Conservation (phyloP, 1,140 invertebrate genomes). For the Vollenhovia emeryi region DNA sequence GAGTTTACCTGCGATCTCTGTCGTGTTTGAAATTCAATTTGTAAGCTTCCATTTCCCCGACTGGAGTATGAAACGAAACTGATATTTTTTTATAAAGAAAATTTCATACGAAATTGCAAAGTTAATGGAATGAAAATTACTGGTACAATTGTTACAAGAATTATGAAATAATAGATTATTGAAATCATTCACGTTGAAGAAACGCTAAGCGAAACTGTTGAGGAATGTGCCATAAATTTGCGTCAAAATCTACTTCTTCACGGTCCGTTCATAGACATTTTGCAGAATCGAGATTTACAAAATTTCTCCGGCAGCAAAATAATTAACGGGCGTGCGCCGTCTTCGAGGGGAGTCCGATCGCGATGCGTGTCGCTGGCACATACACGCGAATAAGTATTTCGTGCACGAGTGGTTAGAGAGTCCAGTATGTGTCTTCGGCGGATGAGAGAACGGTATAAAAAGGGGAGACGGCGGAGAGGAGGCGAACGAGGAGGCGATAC, state of each 20-base stretch:
- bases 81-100: background rate
- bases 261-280: background rate
- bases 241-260: background rate
- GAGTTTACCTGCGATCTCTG: background rate
- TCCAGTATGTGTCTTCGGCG: constrained; percentile 59
- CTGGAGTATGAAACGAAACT: background rate
- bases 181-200: background rate
- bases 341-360: background rate
- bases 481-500: constrained; percentile 59
- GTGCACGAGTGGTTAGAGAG: constrained; percentile 32
- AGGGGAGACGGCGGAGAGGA: constrained; percentile 23
- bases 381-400: constrained; percentile 61
- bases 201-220: background rate
- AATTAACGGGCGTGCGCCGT: constrained; percentile 48
- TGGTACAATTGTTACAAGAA: background rate
- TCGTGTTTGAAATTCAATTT: background rate
- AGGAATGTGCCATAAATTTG: background rate
- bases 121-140: background rate
- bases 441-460: constrained; percentile 49
- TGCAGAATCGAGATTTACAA: background rate
- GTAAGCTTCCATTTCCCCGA: background rate
- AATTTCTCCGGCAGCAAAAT: too few species aligned
- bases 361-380: constrained; percentile 44
- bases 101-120: background rate
- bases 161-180: background rate